phyloP scores from a whole-genome alignment of 2,888 invertebrate genomes.

The Endomychus coccineus region DNA sequence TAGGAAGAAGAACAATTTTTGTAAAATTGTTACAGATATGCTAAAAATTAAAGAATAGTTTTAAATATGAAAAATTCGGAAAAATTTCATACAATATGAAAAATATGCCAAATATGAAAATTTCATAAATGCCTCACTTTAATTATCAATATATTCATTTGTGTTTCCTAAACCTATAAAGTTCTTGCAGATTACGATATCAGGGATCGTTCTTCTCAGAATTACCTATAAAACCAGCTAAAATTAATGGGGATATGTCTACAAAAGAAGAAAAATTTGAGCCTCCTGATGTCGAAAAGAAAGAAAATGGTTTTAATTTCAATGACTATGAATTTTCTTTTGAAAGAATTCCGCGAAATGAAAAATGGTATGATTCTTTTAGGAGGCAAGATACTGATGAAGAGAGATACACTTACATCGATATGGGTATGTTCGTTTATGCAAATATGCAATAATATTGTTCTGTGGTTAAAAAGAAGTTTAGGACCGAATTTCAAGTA shows the following conservation, averaged over 20 bases:
- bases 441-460: no score
- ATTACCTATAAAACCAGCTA: conserved; percentile 27
- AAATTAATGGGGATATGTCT: conserved; percentile 33
- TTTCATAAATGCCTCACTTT: no score
- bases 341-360: conserved; percentile 63
- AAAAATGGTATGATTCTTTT: conserved; percentile 75
- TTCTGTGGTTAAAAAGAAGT: no score
- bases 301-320: conserved; percentile 38
- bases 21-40: no score
- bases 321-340: conserved; percentile 65
- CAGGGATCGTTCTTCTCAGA: conserved; percentile 39
- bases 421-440: no score
- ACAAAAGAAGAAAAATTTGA: conserved; percentile 25
- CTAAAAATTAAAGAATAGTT: no score
- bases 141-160: no score
- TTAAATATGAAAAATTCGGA: no score
- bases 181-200: conserved; percentile 39
- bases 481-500: no score
- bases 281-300: conserved; percentile 17
- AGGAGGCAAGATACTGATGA: conserved; percentile 66
- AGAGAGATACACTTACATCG: conserved; percentile 55
- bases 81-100: no score
- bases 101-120: no score
- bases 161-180: conserved; percentile 15
- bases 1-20: no score